Evolutionary conservation across 2,888 invertebrate species (phyloP).

Genomic region (Tetragonisca angustula): DNA sequence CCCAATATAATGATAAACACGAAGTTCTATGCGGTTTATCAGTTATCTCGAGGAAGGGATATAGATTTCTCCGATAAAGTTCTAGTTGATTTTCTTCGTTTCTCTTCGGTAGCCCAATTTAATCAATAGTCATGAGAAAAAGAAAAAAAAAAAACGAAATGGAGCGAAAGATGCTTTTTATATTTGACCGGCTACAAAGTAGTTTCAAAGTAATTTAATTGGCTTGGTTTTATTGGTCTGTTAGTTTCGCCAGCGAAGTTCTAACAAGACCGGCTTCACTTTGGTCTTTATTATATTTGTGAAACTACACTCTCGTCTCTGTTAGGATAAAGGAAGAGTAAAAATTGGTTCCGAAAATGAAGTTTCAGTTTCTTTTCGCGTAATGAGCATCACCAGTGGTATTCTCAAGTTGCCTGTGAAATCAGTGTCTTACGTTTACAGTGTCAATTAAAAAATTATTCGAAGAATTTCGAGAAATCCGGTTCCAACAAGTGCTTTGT

Average conservation of each 20-base stretch:
- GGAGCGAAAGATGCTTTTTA: not conserved
- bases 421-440: not conserved
- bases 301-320: not conserved
- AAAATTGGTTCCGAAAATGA: not conserved
- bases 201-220: slow-evolving; percentile 1
- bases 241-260: not conserved
- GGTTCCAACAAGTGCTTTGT: not conserved
- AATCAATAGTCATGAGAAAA: not conserved
- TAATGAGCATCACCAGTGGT: not conserved
- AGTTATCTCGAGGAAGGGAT: not conserved
- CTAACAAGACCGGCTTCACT: not conserved
- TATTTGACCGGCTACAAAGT: not conserved
- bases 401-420: not conserved
- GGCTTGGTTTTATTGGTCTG: slow-evolving; percentile 4
- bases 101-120: not conserved
- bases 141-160: not conserved
- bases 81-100: not conserved
- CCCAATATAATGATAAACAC: not conserved
- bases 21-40: not conserved
- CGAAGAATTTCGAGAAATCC: not conserved
- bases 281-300: not conserved
- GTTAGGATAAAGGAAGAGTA: not conserved
- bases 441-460: not conserved
- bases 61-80: not conserved
- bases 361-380: not conserved